These are phyloP conservation scores for Hesperophylax magnus DNA, from an alignment of 1,140 invertebrate species.

Conservation along the genomic window DNA sequence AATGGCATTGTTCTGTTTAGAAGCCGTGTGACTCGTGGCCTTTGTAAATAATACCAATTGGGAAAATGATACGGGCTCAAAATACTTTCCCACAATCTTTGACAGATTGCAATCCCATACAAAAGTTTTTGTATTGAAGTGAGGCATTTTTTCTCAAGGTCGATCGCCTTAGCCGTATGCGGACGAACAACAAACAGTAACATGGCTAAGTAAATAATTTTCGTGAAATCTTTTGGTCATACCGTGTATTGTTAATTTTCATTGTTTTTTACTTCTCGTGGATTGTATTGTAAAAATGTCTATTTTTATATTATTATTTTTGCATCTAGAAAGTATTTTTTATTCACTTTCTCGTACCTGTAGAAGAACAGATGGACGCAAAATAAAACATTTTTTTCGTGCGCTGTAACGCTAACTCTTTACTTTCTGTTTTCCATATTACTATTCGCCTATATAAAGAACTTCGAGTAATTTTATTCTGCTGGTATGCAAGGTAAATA, in stretches of 20 bases:
- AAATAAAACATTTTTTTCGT: not conserved
- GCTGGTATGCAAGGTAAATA: too few species aligned
- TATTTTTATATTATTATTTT: not conserved
- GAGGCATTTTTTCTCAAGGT: conserved; percentile 42
- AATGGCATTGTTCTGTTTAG: not conserved
- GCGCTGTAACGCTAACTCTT: not conserved
- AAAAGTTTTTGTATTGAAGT: conserved; percentile 35
- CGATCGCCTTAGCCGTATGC: not conserved
- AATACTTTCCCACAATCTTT: conserved; percentile 24
- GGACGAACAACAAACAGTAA: not conserved
- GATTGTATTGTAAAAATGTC: not conserved
- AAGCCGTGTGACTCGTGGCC: conserved; percentile 1
- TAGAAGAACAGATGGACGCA: too few species aligned
- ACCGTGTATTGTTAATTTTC: conserved; percentile 14
- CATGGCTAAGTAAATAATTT: not conserved
- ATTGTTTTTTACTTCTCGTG: conserved; percentile 17
- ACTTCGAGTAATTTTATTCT: too few species aligned
- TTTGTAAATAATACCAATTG: conserved; percentile 19
- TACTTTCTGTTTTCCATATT: not conserved
- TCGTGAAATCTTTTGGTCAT: conserved; percentile 29
- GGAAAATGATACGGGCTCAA: conserved; percentile 10
- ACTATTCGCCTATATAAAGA: too few species aligned
- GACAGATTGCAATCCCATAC: conserved; percentile 38
- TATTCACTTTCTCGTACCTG: not conserved
- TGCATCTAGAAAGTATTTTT: conserved; percentile 2